phyloP scores from a whole-genome alignment of 2,113 vertebrate species.

The Artemisiospiza belli region DNA sequence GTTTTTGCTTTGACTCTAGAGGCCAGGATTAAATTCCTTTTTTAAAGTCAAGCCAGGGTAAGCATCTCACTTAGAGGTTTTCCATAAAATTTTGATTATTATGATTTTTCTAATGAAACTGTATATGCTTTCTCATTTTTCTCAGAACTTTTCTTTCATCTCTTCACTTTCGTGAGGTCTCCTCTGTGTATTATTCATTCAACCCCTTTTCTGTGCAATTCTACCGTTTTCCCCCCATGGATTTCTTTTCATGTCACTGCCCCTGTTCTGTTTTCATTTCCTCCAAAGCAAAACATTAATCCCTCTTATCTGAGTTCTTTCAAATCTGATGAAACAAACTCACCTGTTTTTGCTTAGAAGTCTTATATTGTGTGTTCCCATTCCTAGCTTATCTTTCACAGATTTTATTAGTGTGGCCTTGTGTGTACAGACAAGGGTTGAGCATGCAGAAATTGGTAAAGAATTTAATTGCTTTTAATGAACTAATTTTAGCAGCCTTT shows the following conservation, averaged over 20 bases:
- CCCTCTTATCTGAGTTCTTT: conserved; percentile 31
- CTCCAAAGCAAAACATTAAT: conserved; percentile 31
- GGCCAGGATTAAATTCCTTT: neutral
- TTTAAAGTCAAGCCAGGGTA: neutral
- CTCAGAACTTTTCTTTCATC: neutral
- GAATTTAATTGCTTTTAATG: neutral
- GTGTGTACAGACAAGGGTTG: neutral
- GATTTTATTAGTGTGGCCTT: neutral
- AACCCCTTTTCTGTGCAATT: neutral
- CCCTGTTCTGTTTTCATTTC: conserved; percentile 47
- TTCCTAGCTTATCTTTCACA: conserved; percentile 15
- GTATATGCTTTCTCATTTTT: neutral
- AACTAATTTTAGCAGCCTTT: neutral
- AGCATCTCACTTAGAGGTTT: neutral
- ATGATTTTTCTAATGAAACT: neutral
- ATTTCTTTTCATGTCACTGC: conserved; percentile 23
- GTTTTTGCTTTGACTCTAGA: neutral
- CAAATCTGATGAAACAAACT: conserved; percentile 34
- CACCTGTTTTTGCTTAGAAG: neutral
- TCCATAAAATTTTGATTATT: neutral
- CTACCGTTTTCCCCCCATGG: neutral
- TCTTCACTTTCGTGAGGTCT: neutral
- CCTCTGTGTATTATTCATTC: neutral
- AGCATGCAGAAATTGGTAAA: neutral
- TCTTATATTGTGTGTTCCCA: conserved; percentile 12